These are phyloP conservation scores for Astropecten irregularis DNA, from an alignment of 53 echinoderm and acorn worm genomes.

Conservation along the genomic window DNA sequence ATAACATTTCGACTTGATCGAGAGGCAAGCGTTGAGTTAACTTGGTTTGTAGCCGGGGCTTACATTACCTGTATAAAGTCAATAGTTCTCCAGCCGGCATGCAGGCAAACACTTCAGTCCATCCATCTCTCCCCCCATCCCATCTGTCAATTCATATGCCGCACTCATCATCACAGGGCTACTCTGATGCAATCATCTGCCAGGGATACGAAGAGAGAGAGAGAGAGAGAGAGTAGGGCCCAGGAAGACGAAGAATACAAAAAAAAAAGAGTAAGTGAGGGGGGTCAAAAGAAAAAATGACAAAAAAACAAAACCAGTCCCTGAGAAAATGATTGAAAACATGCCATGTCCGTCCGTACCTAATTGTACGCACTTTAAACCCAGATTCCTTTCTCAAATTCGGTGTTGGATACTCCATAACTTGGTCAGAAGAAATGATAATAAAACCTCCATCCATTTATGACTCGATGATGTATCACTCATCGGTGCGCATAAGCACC, in stretches of 20 bases:
- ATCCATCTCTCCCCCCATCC: slow-evolving; percentile 53
- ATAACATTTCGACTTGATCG: slow-evolving; percentile 57
- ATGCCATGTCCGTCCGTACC: not conserved
- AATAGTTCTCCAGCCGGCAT: slow-evolving; percentile 55
- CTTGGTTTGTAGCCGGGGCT: slow-evolving; percentile 58
- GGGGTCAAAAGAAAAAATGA: not conserved
- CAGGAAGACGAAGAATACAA: too few relatives aligned
- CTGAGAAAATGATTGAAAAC: slow-evolving; percentile 18
- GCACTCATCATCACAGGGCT: slow-evolving; percentile 35
- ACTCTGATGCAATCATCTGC: slow-evolving; percentile 51
- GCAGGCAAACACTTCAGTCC: slow-evolving; percentile 51
- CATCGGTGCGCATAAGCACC: too few relatives aligned
- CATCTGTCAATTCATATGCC: slow-evolving; percentile 55
- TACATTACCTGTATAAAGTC: slow-evolving; percentile 58
- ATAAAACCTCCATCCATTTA: too few relatives aligned
- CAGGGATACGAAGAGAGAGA: slow-evolving; percentile 13
- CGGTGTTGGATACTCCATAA: too few relatives aligned
- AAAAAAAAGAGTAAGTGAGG: not conserved
- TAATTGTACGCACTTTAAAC: not conserved
- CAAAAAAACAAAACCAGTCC: not conserved
- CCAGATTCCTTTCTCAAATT: too few relatives aligned
- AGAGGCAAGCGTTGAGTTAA: slow-evolving; percentile 42
- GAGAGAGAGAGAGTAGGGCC: not conserved
- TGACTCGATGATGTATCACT: too few relatives aligned
- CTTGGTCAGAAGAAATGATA: too few relatives aligned